Conservation (phyloP, 2,888 invertebrate species). For the Cybosia mesomella region DNA sequence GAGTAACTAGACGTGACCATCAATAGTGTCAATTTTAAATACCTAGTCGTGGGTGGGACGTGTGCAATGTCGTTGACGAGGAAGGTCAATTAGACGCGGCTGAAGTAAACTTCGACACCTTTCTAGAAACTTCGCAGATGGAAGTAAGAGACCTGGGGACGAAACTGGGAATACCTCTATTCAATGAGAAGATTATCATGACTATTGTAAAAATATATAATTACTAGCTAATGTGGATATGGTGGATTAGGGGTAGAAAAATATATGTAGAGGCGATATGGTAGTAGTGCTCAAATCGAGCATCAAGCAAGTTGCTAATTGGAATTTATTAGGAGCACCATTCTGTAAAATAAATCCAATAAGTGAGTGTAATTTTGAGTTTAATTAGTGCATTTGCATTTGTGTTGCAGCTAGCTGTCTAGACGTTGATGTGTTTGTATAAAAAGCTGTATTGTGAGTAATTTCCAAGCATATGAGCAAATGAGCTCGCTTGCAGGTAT, state of each 20-base stretch:
- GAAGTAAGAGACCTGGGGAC: not conserved
- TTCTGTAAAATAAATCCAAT: too few species aligned
- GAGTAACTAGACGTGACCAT: not conserved
- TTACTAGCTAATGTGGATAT: too few species aligned
- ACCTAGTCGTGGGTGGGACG: not conserved
- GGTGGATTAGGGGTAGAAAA: too few species aligned
- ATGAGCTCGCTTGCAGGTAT: slow-evolving; percentile 52
- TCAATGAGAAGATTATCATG: not conserved
- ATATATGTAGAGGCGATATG: too few species aligned
- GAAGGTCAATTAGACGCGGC: not conserved
- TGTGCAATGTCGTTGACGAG: not conserved
- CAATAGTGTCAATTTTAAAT: not conserved
- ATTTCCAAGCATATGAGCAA: slow-evolving; percentile 53
- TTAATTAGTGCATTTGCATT: slow-evolving; percentile 8
- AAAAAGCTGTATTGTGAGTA: slow-evolving; percentile 56
- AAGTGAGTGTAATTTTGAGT: too few species aligned
- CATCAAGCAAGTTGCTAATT: too few species aligned
- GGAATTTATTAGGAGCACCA: too few species aligned
- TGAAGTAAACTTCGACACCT: not conserved
- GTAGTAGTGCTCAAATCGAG: too few species aligned
- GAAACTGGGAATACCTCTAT: not conserved
- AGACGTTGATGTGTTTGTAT: slow-evolving; percentile 51
- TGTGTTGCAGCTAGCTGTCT: slow-evolving; percentile 31
- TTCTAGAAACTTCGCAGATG: not conserved
- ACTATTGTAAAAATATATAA: too few species aligned